Conservation (phyloP, 2,113 vertebrate species). For the Phodopus roborovskii region DNA sequence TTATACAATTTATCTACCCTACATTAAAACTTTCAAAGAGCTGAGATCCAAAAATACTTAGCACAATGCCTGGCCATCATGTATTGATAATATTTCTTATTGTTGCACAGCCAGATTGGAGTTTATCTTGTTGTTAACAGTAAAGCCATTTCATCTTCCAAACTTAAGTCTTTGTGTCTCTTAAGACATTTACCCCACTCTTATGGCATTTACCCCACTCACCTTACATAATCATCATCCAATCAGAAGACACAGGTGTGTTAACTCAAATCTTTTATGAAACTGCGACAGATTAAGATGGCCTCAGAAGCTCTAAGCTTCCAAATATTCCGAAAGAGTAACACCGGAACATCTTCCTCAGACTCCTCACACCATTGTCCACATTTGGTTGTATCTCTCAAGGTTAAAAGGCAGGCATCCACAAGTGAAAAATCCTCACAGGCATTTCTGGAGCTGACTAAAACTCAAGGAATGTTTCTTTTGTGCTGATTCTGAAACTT, state of each 20-base stretch:
- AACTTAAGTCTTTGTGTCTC: neutral
- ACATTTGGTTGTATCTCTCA: constrained; percentile 5
- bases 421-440: constrained; percentile 33
- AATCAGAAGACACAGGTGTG: neutral
- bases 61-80: neutral
- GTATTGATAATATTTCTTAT: neutral
- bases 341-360: constrained; percentile 25
- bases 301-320: neutral
- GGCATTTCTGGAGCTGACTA: constrained; percentile 45
- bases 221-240: neutral
- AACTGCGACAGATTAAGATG: constrained; percentile 5
- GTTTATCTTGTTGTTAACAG: neutral
- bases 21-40: neutral
- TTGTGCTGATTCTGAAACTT: neutral
- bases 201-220: neutral
- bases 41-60: neutral
- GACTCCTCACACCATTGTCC: neutral
- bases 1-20: neutral
- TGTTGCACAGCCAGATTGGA: neutral
- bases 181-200: too few relatives aligned
- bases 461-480: neutral
- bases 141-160: neutral
- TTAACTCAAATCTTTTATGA: neutral
- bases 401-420: neutral
- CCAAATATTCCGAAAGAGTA: neutral